Evolutionary conservation across 35 echinoderm and acorn worm genomes (phyloP).

Genomic region (Nesometra sesokonis): DNA sequence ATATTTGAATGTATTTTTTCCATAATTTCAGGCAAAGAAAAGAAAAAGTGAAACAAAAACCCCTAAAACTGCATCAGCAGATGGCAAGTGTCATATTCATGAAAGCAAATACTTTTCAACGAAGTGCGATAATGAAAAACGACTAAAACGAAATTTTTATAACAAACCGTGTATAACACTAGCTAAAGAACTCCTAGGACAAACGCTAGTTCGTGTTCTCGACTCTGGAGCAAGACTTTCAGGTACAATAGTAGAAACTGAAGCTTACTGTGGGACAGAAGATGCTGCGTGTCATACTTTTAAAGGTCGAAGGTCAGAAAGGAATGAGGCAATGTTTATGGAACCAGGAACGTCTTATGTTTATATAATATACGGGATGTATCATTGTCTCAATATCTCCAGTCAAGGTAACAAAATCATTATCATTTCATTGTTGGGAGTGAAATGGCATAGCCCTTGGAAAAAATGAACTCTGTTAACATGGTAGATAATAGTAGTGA

Average conservation of each 20-base stretch:
- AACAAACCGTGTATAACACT: slow-evolving; percentile 51
- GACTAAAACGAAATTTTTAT: slow-evolving; percentile 34
- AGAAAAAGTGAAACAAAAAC: background rate
- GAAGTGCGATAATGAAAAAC: background rate
- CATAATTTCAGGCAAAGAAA: background rate
- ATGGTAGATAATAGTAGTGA: too few relatives aligned
- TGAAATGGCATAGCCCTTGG: too few relatives aligned
- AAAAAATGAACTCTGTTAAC: too few relatives aligned
- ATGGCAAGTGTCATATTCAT: background rate
- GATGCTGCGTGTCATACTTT: slow-evolving; percentile 70
- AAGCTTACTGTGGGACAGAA: slow-evolving; percentile 66
- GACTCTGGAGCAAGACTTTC: slow-evolving; percentile 38
- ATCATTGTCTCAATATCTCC: slow-evolving; percentile 81
- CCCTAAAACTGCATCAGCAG: background rate
- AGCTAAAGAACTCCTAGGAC: slow-evolving; percentile 63
- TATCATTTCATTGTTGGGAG: too few relatives aligned
- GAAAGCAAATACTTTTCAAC: background rate
- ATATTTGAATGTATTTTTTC: too few relatives aligned
- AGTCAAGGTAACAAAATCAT: slow-evolving; percentile 86
- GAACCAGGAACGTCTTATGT: slow-evolving; percentile 74
- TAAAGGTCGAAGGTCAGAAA: slow-evolving; percentile 26
- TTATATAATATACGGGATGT: slow-evolving; percentile 87
- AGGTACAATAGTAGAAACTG: slow-evolving; percentile 78
- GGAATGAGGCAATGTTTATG: slow-evolving; percentile 77
- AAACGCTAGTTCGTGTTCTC: slow-evolving; percentile 44